Evolutionary conservation across 2,113 vertebrate genomes (phyloP), one percentile per base, ranked within the genome.

Genomic region (Hippocampus zosterae): DNA sequence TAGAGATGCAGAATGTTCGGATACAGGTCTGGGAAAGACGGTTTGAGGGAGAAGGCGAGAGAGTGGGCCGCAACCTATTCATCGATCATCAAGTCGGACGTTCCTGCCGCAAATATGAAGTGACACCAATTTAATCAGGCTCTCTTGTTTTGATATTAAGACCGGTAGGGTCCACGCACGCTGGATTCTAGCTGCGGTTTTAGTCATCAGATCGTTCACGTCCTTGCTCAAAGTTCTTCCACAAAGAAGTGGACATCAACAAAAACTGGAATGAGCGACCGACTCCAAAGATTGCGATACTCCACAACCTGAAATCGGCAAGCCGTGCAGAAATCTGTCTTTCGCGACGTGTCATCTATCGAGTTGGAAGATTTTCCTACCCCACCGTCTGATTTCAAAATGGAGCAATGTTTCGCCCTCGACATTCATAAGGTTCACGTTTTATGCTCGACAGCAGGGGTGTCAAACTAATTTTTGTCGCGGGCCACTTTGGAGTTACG

Each of bases 91-190:
- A 48, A 62, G 76, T 84, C 78, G 16, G 72, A 80, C 79, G 75
- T 77, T 78, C 77, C 79, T 69, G 79, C 71, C 71, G 70, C 67
- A 79, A 81, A 83, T 69, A 74, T 78, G 64, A 80, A 61, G 76
- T 78, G 72, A 87, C 81, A 82, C 80, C 73, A 72, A 76, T 68
- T 80, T 76, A 69, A 77, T 61, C 70, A 19, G 73, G 64, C 7
- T 65, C 81, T 77, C 88, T 90, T 90, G 85, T 90, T 81, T 44
- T 73, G 80, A 72, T 75, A 89, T 89, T 89, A 33, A 89, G 29
- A 23, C 75, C 72, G 78, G 64, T 27, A 27, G 48, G 41, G 69
- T 85, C 83, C 78, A 80, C 27, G 71, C 78, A 75, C 16, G 62
- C 75, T 77, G 69, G 67, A 68, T 69, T 65, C 9, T 57, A 13